Conservation (phyloP, 2,797 vertebrate species). For the Enteromius mattozi region DNA sequence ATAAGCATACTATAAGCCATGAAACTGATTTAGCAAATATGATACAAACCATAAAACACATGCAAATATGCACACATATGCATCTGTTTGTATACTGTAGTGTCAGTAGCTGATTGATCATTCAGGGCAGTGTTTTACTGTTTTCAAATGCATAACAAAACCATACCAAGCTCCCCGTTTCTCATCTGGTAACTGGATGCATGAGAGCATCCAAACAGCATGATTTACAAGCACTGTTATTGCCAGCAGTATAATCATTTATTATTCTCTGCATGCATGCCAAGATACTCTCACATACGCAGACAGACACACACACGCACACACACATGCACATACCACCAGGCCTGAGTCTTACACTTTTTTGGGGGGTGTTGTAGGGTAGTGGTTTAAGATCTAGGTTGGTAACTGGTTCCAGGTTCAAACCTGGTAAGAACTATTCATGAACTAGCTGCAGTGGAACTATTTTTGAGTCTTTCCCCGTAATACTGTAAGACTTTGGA, state of each 20-base stretch:
- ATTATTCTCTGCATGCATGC: constrained; percentile 62
- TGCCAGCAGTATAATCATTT: constrained; percentile 69
- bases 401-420: neutral
- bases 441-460: neutral
- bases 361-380: neutral
- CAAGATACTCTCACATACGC: constrained; percentile 59
- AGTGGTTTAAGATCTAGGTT: neutral
- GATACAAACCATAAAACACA: neutral
- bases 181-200: constrained; percentile 64
- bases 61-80: neutral
- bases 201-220: constrained; percentile 53
- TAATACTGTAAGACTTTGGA: neutral
- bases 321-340: neutral
- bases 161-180: constrained; percentile 55
- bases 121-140: constrained; percentile 44
- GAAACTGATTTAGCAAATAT: neutral
- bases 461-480: neutral
- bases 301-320: constrained; percentile 25
- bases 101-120: constrained; percentile 37
- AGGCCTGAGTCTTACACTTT: constrained; percentile 1
- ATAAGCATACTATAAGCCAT: neutral
- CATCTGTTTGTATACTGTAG: neutral
- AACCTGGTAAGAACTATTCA: neutral
- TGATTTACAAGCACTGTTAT: constrained; percentile 68
- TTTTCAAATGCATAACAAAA: constrained; percentile 24